Conservation (phyloP, 2,797 vertebrate species). For the Urophycis tenuis region DNA sequence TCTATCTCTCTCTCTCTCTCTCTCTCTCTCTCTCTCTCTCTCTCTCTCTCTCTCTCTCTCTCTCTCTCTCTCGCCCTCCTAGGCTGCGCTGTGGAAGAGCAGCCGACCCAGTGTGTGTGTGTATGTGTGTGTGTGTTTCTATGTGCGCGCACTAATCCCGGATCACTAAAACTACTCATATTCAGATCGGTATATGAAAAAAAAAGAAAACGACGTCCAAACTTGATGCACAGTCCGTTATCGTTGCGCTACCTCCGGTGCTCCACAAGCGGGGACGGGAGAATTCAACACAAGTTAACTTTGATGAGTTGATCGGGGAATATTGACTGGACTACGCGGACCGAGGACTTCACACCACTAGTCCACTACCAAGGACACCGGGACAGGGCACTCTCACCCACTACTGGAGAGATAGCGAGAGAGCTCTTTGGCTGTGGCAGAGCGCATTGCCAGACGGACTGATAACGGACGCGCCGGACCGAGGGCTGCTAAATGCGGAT, state of each 20-base stretch:
- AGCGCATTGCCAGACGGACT: not conserved
- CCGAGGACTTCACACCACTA: not conserved
- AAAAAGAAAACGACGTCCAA: not conserved
- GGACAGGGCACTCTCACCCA: not conserved
- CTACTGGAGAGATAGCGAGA: not conserved
- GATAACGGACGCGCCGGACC: not conserved
- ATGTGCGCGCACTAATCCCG: not conserved
- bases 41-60: not conserved
- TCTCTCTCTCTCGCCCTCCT: not conserved
- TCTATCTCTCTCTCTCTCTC: conserved; percentile 11
- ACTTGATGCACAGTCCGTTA: not conserved
- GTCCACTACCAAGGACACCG: not conserved
- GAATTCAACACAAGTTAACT: not conserved
- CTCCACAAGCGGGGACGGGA: not conserved
- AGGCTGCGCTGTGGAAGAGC: not conserved
- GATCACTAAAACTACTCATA: not conserved
- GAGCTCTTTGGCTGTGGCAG: not conserved
- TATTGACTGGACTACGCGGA: not conserved
- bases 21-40: conserved; percentile 6
- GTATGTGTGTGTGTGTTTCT: not conserved
- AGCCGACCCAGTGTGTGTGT: not conserved
- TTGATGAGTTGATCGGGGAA: not conserved
- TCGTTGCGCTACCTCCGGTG: not conserved
- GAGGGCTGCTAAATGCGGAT: conserved; percentile 66
- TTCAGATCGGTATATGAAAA: not conserved